Base-by-base conservation (phyloP, 2,888 invertebrate species). In the Candidula unifasciata region DNA sequence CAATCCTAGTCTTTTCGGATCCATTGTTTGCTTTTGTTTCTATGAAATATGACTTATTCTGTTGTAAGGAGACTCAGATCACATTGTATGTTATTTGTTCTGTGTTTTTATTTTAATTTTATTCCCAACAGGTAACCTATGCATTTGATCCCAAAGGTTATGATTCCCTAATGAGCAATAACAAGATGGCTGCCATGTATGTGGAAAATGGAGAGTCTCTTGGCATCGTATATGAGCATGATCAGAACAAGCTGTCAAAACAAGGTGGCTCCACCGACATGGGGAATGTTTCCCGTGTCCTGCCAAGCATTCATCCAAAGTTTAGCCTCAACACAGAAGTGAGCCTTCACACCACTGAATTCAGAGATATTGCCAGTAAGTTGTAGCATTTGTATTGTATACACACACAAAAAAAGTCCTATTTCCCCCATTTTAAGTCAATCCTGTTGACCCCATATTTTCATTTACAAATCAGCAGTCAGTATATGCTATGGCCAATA, bases 221-320 rank as follows among this genome's bases (percentile, higher is more conserved):
- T 16, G 92, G 92, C 79, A 83, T 91, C 2, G 85, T 88, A 79
- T 89, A 89, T 83, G 89, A 89, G 71, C 87, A 87, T 60, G 86
- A 89, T 71, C 79, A 78, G 16, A 87, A 87, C 33, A 88, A 86
- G 21, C 85, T 84, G 13, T 78, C 84, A n/a, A 90, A 88, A 79
- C 90, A 88, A 83, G 91, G 89, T 16, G 93, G 93, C 2, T 93
- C 93, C 8, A 91, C 93, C 5, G 93, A 93, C 76, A 92, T 93
- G 92, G 93, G 93, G 2, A 93, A 93, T 85, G 92, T 93, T 8
- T 92, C 92, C 3, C 90, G 92, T 68, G 89, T 91, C 16, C 88
- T 93, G 27, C 93, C 93, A 5, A 91, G 91, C 80, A 91, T 93
- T 21, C 93, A 93, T 82, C 92, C 92, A 0, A 90, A 89, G 80